Evolutionary conservation across 2,797 vertebrate genomes (phyloP).

Genomic region (Fistularia commersonii): DNA sequence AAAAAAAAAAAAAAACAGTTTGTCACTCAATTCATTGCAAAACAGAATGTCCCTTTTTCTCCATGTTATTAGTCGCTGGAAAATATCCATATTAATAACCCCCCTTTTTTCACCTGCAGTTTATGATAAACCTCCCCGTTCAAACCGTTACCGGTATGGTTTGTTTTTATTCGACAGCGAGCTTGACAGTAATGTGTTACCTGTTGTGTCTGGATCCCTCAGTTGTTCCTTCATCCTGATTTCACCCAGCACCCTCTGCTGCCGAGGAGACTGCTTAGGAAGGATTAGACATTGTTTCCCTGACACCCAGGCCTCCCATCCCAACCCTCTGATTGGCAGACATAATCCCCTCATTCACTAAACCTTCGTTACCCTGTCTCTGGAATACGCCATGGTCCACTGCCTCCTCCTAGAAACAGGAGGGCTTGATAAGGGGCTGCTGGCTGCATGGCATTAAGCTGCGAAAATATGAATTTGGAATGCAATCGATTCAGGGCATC

Average conservation of each 20-base stretch:
- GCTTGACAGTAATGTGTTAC: constrained; percentile 60
- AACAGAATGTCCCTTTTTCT: constrained; percentile 21
- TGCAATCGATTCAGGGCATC: constrained; percentile 66
- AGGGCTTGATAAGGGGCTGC: constrained; percentile 67
- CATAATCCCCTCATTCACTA: constrained; percentile 75
- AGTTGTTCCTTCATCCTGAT: constrained; percentile 67
- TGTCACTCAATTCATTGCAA: background rate
- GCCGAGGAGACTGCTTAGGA: constrained; percentile 71
- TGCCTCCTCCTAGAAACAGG: constrained; percentile 60
- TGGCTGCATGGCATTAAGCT: constrained; percentile 64
- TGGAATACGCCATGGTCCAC: constrained; percentile 68
- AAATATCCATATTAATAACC: constrained; percentile 27
- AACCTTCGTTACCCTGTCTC: constrained; percentile 71
- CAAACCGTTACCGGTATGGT: constrained; percentile 47
- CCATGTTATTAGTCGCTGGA: constrained; percentile 37
- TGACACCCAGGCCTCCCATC: constrained; percentile 77
- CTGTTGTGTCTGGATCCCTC: constrained; percentile 65
- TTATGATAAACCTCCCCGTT: constrained; percentile 36
- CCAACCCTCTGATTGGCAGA: constrained; percentile 74
- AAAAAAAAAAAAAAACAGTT: no score
- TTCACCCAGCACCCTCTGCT: constrained; percentile 70
- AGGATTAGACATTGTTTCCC: constrained; percentile 83
- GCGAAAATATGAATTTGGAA: constrained; percentile 66
- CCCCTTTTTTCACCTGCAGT: constrained; percentile 9
- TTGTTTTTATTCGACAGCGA: constrained; percentile 58